phyloP scores from a whole-genome alignment of 1,140 invertebrate species.

The Phenacoccus solenopsis region DNA sequence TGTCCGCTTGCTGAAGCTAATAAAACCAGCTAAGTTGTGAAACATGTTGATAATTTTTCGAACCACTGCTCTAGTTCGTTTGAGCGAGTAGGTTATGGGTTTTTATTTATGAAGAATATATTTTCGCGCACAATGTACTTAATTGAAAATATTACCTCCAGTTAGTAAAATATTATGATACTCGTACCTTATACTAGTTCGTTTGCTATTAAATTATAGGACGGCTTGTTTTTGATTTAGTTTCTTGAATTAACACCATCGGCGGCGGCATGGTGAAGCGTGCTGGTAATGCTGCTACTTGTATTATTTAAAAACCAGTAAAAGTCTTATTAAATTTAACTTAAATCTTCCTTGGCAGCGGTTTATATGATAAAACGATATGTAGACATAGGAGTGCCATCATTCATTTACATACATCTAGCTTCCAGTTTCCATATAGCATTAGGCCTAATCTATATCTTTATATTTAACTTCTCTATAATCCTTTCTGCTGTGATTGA shows the following conservation, averaged over 20 bases:
- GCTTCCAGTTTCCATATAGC: background rate
- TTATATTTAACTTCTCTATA: background rate
- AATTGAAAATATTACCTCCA: background rate
- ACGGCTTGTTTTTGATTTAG: background rate
- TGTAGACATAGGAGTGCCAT: conserved; percentile 1
- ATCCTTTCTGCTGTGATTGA: background rate
- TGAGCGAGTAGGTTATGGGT: background rate
- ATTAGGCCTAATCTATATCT: background rate
- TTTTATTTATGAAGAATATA: background rate
- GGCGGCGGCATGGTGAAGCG: background rate
- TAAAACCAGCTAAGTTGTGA: too few relatives aligned
- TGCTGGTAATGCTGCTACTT: background rate
- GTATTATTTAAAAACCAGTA: background rate
- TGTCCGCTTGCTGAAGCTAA: too few relatives aligned
- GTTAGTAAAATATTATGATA: background rate
- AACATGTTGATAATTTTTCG: background rate
- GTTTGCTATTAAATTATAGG: background rate
- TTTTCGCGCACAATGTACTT: background rate
- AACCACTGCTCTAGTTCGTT: background rate
- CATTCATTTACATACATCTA: background rate
- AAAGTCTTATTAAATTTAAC: conserved; percentile 3
- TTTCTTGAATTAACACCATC: background rate
- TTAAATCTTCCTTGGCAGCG: background rate
- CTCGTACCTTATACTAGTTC: background rate
- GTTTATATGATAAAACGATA: background rate